phyloP scores from a whole-genome alignment of 2,797 vertebrate genomes.

The Falco concolor region DNA sequence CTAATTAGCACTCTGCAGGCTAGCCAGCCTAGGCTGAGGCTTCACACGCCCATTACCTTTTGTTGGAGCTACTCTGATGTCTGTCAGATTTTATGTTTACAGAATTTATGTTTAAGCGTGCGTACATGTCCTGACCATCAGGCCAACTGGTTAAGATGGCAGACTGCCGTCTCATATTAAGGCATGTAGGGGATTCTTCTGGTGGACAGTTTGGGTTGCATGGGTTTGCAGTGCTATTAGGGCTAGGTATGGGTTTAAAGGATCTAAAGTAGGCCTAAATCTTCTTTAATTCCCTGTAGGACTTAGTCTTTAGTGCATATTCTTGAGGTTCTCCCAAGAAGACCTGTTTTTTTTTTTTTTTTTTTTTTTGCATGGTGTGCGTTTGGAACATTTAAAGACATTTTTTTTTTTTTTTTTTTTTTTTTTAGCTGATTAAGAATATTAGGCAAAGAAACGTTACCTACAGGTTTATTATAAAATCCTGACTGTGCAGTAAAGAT shows the following conservation, averaged over 20 bases:
- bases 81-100: not conserved
- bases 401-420: constrained; percentile 27
- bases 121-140: not conserved
- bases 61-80: not conserved
- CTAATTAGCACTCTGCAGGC: not conserved
- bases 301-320: not conserved
- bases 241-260: not conserved
- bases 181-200: not conserved
- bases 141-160: not conserved
- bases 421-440: constrained; percentile 48
- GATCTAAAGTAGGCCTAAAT: not conserved
- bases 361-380: no score
- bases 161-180: not conserved
- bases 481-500: constrained; percentile 68
- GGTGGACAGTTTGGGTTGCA: not conserved
- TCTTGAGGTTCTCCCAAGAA: constrained; percentile 21
- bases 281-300: not conserved
- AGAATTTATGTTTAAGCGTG: not conserved
- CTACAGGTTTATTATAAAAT: constrained; percentile 66
- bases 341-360: constrained; percentile 13
- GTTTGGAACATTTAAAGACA: no score
- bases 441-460: constrained; percentile 12
- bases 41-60: not conserved
- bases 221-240: not conserved
- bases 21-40: not conserved